Evolutionary conservation across 2,888 invertebrate species (phyloP), one percentile per base, ranked within the genome.

Genomic region (Tridacna gigas): DNA sequence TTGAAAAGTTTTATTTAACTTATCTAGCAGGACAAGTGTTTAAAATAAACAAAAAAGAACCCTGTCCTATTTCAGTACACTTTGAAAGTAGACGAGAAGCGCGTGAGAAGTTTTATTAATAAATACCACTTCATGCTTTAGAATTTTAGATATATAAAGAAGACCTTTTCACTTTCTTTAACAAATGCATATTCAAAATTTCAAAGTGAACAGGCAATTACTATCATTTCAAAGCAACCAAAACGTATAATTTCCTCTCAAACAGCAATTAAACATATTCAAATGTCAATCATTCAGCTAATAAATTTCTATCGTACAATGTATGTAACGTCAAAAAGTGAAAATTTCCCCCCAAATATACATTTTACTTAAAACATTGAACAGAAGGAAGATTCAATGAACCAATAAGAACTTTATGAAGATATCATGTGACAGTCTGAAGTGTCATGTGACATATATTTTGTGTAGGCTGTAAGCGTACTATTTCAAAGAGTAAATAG

Each of bases 371-470:
- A 37, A 37, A 37, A 37, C 7, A 37, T 37, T 37, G 37, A 37
- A 37, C 37, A 7, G 7, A 37, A 37, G 2, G 37, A 37, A 37
- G 37, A 37, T 37, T 37, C 37, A 7, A 4, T 37, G 37, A 7
- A 37, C 37, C 37, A 65, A 65, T n/a, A 13, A 3, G 37, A 37
- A 7, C 12, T 67, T 67, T 20, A 71, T 71, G n/a, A 71, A 71
- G 71, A 71, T 51, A 47, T 71, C 71, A 71, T 51, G 71, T 71
- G 71, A 71, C 47, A 51, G 28, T 47, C n/a, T 20, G 37, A 25
- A 37, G 71, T 26, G 71, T 71, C 71, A 71, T 71, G 71, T 71
- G 71, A 71, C 71, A 71, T 51, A 51, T 71, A 25, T 47, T 22
- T 51, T 71, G 71, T 51, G n/a, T 25, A 13, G n/a, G 48, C 20